Conservation (phyloP, 2,113 vertebrate genomes). For the Coptodon rendalli region DNA sequence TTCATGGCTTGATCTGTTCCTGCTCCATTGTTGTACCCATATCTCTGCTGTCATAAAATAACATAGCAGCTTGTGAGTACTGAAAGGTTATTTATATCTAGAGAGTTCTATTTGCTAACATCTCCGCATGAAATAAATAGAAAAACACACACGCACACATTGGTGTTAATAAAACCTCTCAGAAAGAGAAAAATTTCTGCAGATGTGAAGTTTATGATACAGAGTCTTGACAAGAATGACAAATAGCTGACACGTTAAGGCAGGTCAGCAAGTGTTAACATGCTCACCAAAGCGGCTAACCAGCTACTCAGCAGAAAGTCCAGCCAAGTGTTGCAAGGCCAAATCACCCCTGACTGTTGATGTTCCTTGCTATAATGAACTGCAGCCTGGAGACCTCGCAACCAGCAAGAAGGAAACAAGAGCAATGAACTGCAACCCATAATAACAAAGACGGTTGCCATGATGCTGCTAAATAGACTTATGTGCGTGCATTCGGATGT, state of each 20-base stretch:
- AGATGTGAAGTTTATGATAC: not conserved
- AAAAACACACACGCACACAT: not conserved
- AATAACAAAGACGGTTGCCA: not conserved
- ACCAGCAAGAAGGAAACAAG: not conserved
- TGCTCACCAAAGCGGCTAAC: not conserved
- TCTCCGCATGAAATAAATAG: not conserved
- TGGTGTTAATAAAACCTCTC: not conserved
- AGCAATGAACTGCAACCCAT: not conserved
- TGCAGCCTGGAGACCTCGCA: not conserved
- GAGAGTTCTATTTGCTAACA: not conserved
- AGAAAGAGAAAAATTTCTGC: not conserved
- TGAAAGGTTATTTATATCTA: not conserved
- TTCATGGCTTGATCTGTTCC: not conserved
- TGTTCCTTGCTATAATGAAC: not conserved
- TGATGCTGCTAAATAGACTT: not conserved
- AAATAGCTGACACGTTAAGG: conserved; percentile 3
- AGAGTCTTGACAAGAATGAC: not conserved
- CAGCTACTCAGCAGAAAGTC: not conserved
- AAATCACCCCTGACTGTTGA: not conserved
- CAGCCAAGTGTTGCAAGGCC: not conserved
- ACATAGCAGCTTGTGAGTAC: not conserved
- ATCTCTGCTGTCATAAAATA: not conserved
- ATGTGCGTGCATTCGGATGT: not conserved
- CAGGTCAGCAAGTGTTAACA: conserved; percentile 10
- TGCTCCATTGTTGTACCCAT: not conserved